Evolutionary conservation across 1,140 invertebrate species (phyloP).

Genomic region (Papilio dardanus): DNA sequence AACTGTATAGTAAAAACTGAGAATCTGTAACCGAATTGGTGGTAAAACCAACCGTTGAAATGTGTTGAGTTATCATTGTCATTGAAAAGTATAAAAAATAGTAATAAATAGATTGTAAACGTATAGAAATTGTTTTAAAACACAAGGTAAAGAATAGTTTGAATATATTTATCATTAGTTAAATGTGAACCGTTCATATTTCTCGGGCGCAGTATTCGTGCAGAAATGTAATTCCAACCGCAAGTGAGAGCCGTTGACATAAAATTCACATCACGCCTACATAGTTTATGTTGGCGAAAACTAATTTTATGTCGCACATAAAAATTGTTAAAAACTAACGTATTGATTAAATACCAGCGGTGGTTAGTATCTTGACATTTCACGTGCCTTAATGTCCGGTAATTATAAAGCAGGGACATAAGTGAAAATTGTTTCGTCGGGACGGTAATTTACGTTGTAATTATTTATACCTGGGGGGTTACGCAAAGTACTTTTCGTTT

Average conservation of each 20-base stretch:
- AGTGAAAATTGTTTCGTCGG: conserved; percentile 24
- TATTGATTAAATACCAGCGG: background rate
- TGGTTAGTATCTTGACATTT: conserved; percentile 1
- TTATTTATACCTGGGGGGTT: conserved; percentile 5
- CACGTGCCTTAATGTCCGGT: background rate
- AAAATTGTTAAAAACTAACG: conserved; percentile 6
- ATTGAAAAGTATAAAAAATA: too few species aligned
- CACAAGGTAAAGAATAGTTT: background rate
- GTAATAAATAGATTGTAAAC: too few species aligned
- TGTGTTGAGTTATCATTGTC: too few species aligned
- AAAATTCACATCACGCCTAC: conserved; percentile 22
- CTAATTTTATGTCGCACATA: conserved; percentile 23
- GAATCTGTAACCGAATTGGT: too few species aligned
- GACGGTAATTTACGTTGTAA: conserved; percentile 25
- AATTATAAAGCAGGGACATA: conserved; percentile 26
- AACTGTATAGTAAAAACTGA: too few species aligned
- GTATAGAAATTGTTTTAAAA: too few species aligned
- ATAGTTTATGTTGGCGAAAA: background rate
- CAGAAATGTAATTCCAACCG: conserved; percentile 22
- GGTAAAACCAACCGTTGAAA: too few species aligned
- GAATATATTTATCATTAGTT: background rate
- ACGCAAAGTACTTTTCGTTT: too few species aligned
- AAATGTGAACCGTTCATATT: background rate
- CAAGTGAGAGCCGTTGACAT: conserved; percentile 17
- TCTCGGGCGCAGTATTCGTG: conserved; percentile 10